These are phyloP conservation scores for Synanthedon myopaeformis DNA, from an alignment of 2,888 invertebrate species.

Conservation along the genomic window DNA sequence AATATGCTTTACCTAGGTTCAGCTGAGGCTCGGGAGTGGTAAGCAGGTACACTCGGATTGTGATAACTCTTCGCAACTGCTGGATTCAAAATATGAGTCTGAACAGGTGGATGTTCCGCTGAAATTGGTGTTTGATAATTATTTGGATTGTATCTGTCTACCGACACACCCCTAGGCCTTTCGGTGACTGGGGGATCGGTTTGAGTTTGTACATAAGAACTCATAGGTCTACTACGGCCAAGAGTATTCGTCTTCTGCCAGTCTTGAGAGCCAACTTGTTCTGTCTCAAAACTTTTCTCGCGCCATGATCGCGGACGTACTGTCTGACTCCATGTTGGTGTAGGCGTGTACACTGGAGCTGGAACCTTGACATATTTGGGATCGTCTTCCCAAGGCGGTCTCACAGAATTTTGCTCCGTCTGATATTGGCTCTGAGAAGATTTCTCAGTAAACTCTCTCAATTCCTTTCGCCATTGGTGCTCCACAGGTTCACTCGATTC, in stretches of 20 bases:
- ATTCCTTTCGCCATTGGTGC: conserved; percentile 61
- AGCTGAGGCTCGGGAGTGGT: conserved; percentile 56
- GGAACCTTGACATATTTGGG: conserved; percentile 37
- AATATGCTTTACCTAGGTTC: conserved; percentile 46
- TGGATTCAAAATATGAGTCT: conserved; percentile 56
- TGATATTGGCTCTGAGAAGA: conserved; percentile 38
- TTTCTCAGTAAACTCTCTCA: conserved; percentile 61
- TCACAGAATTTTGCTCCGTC: conserved; percentile 33
- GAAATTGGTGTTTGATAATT: conserved; percentile 49
- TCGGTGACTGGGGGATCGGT: conserved; percentile 34
- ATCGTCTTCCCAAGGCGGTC: conserved; percentile 58
- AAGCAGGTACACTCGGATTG: conserved; percentile 63
- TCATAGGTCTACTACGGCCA: conserved; percentile 53
- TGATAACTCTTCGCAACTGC: conserved; percentile 38
- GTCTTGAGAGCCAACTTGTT: conserved; percentile 48
- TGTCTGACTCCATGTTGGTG: conserved; percentile 63
- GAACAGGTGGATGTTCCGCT: conserved; percentile 55
- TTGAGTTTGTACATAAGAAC: conserved; percentile 36
- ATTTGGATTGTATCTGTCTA: conserved; percentile 58
- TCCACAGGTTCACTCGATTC: conserved; percentile 49
- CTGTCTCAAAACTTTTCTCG: conserved; percentile 60
- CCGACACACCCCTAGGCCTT: conserved; percentile 53
- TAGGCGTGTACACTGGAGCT: conserved; percentile 32
- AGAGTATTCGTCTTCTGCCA: conserved; percentile 54
- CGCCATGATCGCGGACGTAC: conserved; percentile 54